Evolutionary conservation across 2,888 invertebrate genomes (phyloP), one percentile per base, ranked within the genome.

Genomic region (Amphipyra tragopoginis): DNA sequence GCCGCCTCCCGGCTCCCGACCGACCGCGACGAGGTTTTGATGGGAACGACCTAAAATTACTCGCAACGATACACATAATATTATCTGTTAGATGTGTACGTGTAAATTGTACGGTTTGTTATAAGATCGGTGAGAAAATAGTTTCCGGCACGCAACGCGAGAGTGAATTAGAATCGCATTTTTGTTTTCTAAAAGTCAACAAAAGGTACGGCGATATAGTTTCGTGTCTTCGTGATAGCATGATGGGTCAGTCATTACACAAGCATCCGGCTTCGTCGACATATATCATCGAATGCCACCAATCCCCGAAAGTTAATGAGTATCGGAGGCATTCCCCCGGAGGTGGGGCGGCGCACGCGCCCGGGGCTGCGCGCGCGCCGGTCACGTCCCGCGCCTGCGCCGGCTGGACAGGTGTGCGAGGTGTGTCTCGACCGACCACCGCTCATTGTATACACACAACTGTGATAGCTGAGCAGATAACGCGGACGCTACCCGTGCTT

Each of bases 31-130:
- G 45, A 42, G 43, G 52, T 57, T 62, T 76, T 76, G 87, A 87
- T 86, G 91, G 92, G 91, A 93, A 92, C 86, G 91, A 92, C 90
- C 91, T 91, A 84, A 90, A 92, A 92, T 91, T 89, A 88, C 79
- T 80, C 65, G 76, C 79, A 81, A 81, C 79, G 75, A 84, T 82
- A 82, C 76, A 81, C 78, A 86, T 81, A 84, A 84, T 80, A 85
- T 81, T 77, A 83, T 83, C 80, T 81, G 81, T 75, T 75, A 77
- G 73, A 77, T 61, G 69, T 66, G 70, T 78, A 81, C 68, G 75
- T 69, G 75, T 82, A 75, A 72, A 75, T 74, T 68, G 78, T 79
- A 79, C 60, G 79, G 77, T 80, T 79, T 82, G 78, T 83, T 82
- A 80, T 65, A 67, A 61, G 67, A 69, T 64, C 72, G 72, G 73